Evolutionary conservation across 2,797 vertebrate species (phyloP), one percentile per base, ranked within the genome.

Genomic region (Parambassis ranga): DNA sequence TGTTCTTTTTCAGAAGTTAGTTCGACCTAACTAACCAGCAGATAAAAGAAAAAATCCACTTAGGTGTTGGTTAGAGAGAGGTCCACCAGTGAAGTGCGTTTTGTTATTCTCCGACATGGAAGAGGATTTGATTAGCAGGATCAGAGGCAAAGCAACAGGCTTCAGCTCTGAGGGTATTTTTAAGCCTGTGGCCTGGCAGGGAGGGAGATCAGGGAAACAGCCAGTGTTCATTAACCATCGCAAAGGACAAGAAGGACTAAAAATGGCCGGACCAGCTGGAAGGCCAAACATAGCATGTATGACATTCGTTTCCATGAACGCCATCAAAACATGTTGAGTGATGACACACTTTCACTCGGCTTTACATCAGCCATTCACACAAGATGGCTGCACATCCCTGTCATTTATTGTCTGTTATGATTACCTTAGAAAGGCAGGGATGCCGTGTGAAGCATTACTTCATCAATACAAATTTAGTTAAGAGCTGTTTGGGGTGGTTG

Each of bases 141-240:
- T 88, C 74, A 77, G 60, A 75, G 66, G 66, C 48, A 49, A 50
- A 79, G 82, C 71, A 65, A 56, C 61, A 32, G 49, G 10, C 41
- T 80, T 73, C 42, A 65, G 60, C 59, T 76, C 65, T 41, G 74
- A 74, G 47, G 51, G 36, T 78, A 79, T 72, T 91, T 90, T 88
- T 79, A 75, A 84, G 71, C 48, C 65, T 47, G 47, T 43, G 36
- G 67, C 67, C 61, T 81, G 83, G 76, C 73, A 65, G 60, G 52
- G 38, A 65, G 60, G 52, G 38, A 58, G 81, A 80, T 71, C 77
- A 66, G 75, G 80, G 82, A 81, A 85, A 75, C 26, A 62, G 36
- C 67, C 69, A 33, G 71, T 14, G 71, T 80, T 86, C 82, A 83
- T 87, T 83, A 86, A 86, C 77, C 71, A 69, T 79, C 76, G 84